Base-by-base conservation (phyloP, 2,797 vertebrate species). In the Coracias cyanogaster region DNA sequence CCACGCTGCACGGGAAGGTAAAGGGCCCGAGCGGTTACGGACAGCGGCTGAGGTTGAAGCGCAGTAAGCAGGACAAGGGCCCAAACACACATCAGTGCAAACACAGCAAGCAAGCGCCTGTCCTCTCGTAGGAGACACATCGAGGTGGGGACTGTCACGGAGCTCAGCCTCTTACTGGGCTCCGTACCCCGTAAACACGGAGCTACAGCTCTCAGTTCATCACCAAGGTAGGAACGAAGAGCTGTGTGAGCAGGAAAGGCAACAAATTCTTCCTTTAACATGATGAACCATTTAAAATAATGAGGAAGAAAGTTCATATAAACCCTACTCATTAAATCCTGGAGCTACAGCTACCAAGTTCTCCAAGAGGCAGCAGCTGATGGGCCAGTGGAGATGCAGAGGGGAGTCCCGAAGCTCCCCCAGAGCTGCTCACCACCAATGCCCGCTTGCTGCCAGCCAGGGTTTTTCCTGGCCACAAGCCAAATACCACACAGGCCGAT, bases 1-100 rank as follows among this genome's bases (percentile, higher is more conserved):
- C 98, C 2, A 97, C 98, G 1, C 97, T 99, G 39, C 67, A 98
- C 0, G 95, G 90, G 52, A 99, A 98, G 98, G 98, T 98, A 92
- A 93, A 58, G 0, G 6, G 79, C 7, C 6, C 4, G 2, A 0
- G 24, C 29, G 19, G 3, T 10, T 4, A 6, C 2, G 24, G 19
- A 12, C 19, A 18, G 64, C 1, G 21, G 43, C 17, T 11, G 15
- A 17, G 52, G 39, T 33, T 24, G 41, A 45, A 46, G 41, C 6
- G 10, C 14, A 10, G 62, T 11, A 43, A 33, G 43, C 19, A 24
- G 70, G 21, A 25, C 21, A 25, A 46, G 43, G 31, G 24, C 18
- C 31, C 6, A 57, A 57, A 33, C 57, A 6, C 4, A 10, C 37
- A 14, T 1, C 29, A 9, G 41, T 1, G 31, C 54, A 55, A 13